phyloP scores from a whole-genome alignment of 2,113 vertebrate species.

The Corapipo altera region DNA sequence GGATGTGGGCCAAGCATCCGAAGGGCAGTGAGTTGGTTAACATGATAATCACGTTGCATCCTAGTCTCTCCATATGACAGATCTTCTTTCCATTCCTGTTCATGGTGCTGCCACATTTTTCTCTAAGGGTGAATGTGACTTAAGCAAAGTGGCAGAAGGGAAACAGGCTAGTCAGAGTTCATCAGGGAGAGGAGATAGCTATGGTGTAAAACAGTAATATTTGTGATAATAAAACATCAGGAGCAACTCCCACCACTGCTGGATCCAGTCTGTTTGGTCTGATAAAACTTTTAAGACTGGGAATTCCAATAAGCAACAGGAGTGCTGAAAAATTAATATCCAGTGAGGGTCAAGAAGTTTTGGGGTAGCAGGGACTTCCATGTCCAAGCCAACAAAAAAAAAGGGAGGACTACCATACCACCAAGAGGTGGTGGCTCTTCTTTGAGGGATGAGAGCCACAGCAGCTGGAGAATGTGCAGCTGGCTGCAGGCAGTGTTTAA shows the following conservation, averaged over 20 bases:
- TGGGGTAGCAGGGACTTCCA: not conserved
- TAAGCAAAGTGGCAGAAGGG: constrained; percentile 8
- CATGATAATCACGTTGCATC: not conserved
- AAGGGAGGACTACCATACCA: not conserved
- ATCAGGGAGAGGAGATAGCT: not conserved
- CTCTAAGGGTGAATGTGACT: constrained; percentile 1
- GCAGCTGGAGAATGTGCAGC: not conserved
- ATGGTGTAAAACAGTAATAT: not conserved
- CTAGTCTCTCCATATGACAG: not conserved
- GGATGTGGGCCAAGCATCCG: not conserved
- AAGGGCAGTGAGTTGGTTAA: constrained; percentile 19
- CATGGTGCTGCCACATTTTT: not conserved
- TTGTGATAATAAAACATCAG: not conserved
- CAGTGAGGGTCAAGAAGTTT: not conserved
- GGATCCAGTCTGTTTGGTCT: not conserved
- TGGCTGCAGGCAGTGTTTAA: not conserved
- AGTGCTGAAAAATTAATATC: not conserved
- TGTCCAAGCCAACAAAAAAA: not conserved
- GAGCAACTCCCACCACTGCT: accelerated
- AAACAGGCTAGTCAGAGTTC: not conserved
- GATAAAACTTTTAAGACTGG: not conserved
- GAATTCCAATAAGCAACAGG: not conserved
- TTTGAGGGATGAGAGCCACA: not conserved
- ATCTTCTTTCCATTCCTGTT: not conserved
- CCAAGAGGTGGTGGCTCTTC: not conserved